These are phyloP conservation scores for Drosophila takahashii DNA, from an alignment of 1,140 invertebrate genomes.

Conservation along the genomic window DNA sequence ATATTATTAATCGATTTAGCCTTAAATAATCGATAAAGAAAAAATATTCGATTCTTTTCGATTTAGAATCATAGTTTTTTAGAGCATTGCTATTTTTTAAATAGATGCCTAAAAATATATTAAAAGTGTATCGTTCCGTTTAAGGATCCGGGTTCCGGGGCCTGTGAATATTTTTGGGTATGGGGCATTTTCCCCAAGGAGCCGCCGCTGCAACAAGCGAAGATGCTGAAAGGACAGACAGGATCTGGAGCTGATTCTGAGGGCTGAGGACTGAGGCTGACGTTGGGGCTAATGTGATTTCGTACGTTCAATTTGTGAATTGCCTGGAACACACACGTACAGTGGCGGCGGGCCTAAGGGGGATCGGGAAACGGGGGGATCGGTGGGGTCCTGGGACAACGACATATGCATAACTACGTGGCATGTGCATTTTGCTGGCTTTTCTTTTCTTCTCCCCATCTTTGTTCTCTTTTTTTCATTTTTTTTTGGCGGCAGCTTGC, in stretches of 20 bases:
- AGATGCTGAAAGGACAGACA: conserved; percentile 56
- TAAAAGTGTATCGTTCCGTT: conserved; percentile 11
- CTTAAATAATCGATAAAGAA: too few species aligned
- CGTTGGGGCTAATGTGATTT: conserved; percentile 74
- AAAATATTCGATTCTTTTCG: too few species aligned
- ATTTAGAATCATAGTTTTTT: too few species aligned
- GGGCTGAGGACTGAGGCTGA: conserved; percentile 32
- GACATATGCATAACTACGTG: conserved; percentile 80
- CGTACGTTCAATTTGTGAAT: conserved; percentile 81
- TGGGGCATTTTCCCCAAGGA: conserved; percentile 37
- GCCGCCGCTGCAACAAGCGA: conserved; percentile 62
- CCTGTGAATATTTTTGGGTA: conserved; percentile 19
- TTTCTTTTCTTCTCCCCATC: conserved; percentile 20
- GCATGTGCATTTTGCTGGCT: conserved; percentile 68
- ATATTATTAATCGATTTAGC: too few species aligned
- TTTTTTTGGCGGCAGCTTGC: conserved; percentile 53
- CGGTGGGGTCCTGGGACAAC: conserved; percentile 19
- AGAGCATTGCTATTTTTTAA: too few species aligned
- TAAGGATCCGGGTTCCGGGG: conserved; percentile 9
- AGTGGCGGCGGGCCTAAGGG: neutral
- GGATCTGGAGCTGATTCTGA: conserved; percentile 9
- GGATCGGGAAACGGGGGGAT: neutral
- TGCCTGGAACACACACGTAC: conserved; percentile 62
- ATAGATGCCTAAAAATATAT: neutral
- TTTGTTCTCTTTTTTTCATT: conserved; percentile 1